These are phyloP conservation scores for Drosophila sechellia DNA, from an alignment of 1,140 invertebrate genomes.

Conservation along the genomic window DNA sequence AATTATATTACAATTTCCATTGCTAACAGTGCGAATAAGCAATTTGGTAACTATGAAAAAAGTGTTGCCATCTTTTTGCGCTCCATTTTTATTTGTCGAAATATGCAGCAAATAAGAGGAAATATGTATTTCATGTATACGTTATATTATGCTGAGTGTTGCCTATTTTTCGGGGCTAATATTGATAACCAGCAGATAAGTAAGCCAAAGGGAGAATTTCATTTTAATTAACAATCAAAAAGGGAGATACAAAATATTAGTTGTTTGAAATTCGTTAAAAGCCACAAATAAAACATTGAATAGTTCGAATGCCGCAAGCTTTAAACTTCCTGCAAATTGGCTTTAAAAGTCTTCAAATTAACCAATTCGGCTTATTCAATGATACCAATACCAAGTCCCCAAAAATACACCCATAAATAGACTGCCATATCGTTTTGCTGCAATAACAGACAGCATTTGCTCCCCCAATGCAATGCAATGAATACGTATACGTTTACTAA, in stretches of 20 bases:
- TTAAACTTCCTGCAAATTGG: constrained; percentile 8
- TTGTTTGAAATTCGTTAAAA: background rate
- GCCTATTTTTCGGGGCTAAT: background rate
- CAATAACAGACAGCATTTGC: constrained; percentile 34
- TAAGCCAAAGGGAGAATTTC: background rate
- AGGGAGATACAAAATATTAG: background rate
- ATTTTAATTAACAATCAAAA: background rate
- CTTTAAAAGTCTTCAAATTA: constrained; percentile 17
- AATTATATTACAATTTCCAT: background rate
- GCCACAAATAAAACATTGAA: background rate
- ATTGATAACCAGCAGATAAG: background rate
- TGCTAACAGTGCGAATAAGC: background rate
- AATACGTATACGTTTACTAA: constrained; percentile 22
- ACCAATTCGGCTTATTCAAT: constrained; percentile 18
- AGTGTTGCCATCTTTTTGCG: background rate
- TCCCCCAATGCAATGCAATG: constrained; percentile 20
- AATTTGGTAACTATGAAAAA: background rate
- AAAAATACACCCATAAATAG: background rate
- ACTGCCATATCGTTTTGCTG: constrained; percentile 7
- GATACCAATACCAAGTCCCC: background rate
- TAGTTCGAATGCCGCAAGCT: background rate
- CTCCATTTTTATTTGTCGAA: background rate
- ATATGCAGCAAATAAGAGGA: background rate
- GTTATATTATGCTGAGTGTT: background rate
- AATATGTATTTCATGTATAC: constrained; percentile 6